Base-by-base conservation (phyloP, 2,797 vertebrate genomes). In the Cirrhinus molitorella region DNA sequence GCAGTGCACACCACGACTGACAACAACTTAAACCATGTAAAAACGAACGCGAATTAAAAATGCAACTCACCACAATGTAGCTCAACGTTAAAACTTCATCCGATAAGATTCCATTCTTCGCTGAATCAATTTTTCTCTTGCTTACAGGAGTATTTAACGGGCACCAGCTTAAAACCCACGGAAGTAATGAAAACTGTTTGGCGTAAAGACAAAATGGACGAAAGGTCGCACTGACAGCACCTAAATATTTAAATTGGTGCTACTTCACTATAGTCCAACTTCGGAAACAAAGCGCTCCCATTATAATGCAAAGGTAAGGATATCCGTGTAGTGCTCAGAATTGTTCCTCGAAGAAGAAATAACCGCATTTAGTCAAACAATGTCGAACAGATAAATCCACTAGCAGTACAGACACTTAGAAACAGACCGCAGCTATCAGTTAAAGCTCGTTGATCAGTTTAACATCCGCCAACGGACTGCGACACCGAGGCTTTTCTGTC, bases 1-100 rank as follows among this genome's bases (percentile, higher is more conserved):
- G 13, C 25, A 61, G 57, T 45, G 53, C 31, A 57, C 23, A 25
- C 4, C 16, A 34, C n/a, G 40, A 59, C 53, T 34, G 43, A 13
- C 23, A 65, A 31, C 6, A 34, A n/a, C 45, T 47, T 47, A 49
- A 31, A 66, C 7, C 79, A 63, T 51, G 55, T 61, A 10, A 31
- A 72, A 23, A 17, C 51, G 21, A 43, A 80, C n/a, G 19, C 19
- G n/a, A 21, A 9, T 43, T 5, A 12, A 57, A 61, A 34, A 5
- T 66, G 37, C 17, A 88, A 94, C 95, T 94, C 90, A 96, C 95
- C 94, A 83, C 85, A 89, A 87, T 86, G 86, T 85, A 90, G 88
- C 89, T 89, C 84, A 86, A 90, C 82, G 89, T 90, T 79, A 85
- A 90, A 94, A 95, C 90, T 94, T 94, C 63, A 90, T 78, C 81